Percentiles rank a stretch among this genome's conserved stretches.
Conservation (phyloP, 2,113 vertebrate species). For the Sebastes schlegelii region DNA sequence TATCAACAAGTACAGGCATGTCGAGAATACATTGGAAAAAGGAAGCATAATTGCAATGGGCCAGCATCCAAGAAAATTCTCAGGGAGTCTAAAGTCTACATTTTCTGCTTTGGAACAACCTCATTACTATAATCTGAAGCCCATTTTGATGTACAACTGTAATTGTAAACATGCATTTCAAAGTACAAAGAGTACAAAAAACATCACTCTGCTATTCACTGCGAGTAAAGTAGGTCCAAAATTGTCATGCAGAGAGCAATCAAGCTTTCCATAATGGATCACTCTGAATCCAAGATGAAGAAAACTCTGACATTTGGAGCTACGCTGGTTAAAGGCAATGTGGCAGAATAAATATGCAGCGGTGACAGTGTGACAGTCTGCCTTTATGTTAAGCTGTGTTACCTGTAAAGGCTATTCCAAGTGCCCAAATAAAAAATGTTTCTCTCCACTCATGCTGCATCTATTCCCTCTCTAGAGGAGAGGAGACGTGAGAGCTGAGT, state of each 20-base stretch:
- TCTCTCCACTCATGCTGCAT: slow-evolving; percentile 44
- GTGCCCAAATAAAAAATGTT: slow-evolving; percentile 29
- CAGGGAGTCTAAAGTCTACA: not conserved
- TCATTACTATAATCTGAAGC: slow-evolving; percentile 25
- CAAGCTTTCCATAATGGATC: slow-evolving; percentile 21
- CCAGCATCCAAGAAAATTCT: slow-evolving; percentile 19
- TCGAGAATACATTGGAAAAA: not conserved
- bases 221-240: slow-evolving; percentile 38
- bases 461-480: slow-evolving; percentile 63
- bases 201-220: not conserved
- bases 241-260: slow-evolving; percentile 6
- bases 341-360: not conserved
- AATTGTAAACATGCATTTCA: slow-evolving; percentile 29
- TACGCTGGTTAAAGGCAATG: slow-evolving; percentile 14
- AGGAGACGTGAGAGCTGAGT: slow-evolving; percentile 59
- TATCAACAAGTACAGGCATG: slow-evolving; percentile 9
- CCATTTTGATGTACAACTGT: slow-evolving; percentile 16
- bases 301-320: slow-evolving; percentile 12
- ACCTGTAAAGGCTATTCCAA: slow-evolving; percentile 16
- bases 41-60: slow-evolving; percentile 20
- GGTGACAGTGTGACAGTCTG: not conserved
- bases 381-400: not conserved
- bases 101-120: slow-evolving; percentile 25
- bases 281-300: slow-evolving; percentile 11
- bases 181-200: slow-evolving; percentile 40